Evolutionary conservation across 2,113 vertebrate species (phyloP), one percentile per base, ranked within the genome.

Genomic region (Pteronura brasiliensis): DNA sequence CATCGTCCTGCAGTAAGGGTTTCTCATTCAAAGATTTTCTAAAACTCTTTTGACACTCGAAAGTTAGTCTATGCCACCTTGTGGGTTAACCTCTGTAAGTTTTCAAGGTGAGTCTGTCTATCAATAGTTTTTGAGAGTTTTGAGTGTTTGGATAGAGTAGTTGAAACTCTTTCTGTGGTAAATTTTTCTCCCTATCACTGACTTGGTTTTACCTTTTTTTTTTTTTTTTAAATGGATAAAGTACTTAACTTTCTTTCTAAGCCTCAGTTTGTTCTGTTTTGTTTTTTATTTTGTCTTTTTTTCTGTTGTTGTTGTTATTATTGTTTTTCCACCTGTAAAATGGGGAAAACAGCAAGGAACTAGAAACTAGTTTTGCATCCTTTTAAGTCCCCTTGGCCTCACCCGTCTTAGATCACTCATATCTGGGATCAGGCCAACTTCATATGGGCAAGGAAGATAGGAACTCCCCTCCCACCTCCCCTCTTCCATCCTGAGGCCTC

Each of bases 391-490:
- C n/a, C 11, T 31, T 23, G 7, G 25, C 23, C 13, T 83, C 29
- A 17, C 11, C 44, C 34, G 8, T 34, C 12, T 65, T 59, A 55
- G 25, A 39, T 49, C 8, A 39, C 44, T 8, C 20, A 36, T 6
- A n/a, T 52, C 49, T 36, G 49, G n/a, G 6, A 10, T 69, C 29
- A 57, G 79, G 0, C 18, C 72, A 52, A 9, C 1, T 5, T 89
- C 59, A 42, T 20, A 55, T 14, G 49, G 47, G n/a, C 47, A 52
- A 69, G 10, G 4, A 67, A 59, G 13, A 61, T 0, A 81, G 9
- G 4, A 3, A 1, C 27, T 27, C 31, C 1, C 6, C 34, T 21
- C 34, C n/a, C 15, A 3, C 61, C 9, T 3, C 4, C 9, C 11
- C 6, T 29, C 9, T 80, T 27, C 44, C 23, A n/a, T 39, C 47